Base-by-base conservation (phyloP, 2,113 vertebrate genomes). In the Bufo bufo region DNA sequence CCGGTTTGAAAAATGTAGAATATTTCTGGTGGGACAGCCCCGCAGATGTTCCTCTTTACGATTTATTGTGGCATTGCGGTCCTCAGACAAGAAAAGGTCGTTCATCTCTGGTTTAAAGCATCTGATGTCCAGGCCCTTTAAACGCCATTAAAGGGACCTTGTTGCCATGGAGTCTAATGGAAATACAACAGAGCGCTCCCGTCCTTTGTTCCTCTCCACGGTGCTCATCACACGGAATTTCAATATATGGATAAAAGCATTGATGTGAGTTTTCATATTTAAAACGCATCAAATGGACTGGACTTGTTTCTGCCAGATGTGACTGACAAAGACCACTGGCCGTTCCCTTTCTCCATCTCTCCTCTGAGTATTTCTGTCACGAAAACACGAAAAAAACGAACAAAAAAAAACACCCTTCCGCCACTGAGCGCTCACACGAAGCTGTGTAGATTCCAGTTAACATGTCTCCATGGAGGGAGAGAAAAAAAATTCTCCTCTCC, bases 191-290 rank as follows among this genome's bases (percentile, higher is more conserved):
- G 17, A 16, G 52, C 20, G 12, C 23, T 33, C 71, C 16, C n/a
- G 49, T 69, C 59, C n/a, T 87, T 75, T 87, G 66, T 87, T 87
- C 78, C 33, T 82, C 77, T 59, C 86, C 56, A 20, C 63, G 81
- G 58, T 52, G 58, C 19, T 13, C 66, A 82, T 82, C 79, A 61
- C 65, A 74, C 19, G 43, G 75, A 47, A 87, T 82, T 87, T 74
- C 17, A 87, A 74, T 50, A 58, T 23, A 49, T 52, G 47, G 10
- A 50, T 75, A 49, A 82, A 82, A 87, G 79, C 45, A 14, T 23
- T 17, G 43, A 87, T 82, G 65, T 19, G 14, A 33, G 54, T 61
- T 87, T 87, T 50, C 16, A 50, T 50, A 63, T 61, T 56, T 12
- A 59, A 82, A 82, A 75, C 17, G 56, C 14, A 65, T 77, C 85